Percentiles rank a stretch among this genome's conserved stretches.
phyloP scores from a whole-genome alignment of 1,140 invertebrate genomes.

The Euborellia annulipes region DNA sequence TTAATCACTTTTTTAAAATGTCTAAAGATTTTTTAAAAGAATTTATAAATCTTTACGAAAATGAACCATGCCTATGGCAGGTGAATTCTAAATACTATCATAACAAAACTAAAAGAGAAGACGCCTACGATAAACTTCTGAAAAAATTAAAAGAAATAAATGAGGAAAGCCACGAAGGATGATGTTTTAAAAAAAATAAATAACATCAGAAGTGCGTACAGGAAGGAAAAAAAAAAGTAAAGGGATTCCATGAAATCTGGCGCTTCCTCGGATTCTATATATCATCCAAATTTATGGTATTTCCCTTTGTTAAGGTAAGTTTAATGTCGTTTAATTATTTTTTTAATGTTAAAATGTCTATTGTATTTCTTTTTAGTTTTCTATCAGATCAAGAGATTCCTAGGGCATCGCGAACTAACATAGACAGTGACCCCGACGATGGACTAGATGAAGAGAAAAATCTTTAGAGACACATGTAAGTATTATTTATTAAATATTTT shows the following conservation, averaged over 20 bases:
- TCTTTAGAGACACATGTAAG: too few relatives aligned
- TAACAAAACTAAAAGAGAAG: constrained; percentile 19
- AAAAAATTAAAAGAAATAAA: constrained; percentile 19
- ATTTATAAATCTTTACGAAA: constrained; percentile 20
- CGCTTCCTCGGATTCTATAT: constrained; percentile 17
- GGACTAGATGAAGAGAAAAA: too few relatives aligned
- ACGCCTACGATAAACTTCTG: constrained; percentile 17
- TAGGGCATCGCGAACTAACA: constrained; percentile 5
- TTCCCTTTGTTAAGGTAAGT: constrained; percentile 19
- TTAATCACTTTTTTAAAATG: too few relatives aligned
- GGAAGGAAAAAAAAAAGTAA: constrained; percentile 21
- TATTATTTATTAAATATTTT: too few relatives aligned
- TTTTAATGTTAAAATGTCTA: too few relatives aligned
- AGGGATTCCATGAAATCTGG: constrained; percentile 15
- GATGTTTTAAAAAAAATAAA: constrained; percentile 21
- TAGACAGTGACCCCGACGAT: constrained; percentile 13
- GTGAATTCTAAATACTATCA: constrained; percentile 20
- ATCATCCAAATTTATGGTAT: constrained; percentile 19
- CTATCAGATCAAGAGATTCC: constrained; percentile 16
- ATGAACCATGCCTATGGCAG: constrained; percentile 20
- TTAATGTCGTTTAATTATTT: too few relatives aligned
- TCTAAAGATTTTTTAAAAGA: constrained; percentile 7
- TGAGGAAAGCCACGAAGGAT: constrained; percentile 15
- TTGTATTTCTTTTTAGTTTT: too few relatives aligned
- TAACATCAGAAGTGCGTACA: constrained; percentile 19